Base-by-base conservation (phyloP, 2,113 vertebrate species). In the Eulemur macaco region DNA sequence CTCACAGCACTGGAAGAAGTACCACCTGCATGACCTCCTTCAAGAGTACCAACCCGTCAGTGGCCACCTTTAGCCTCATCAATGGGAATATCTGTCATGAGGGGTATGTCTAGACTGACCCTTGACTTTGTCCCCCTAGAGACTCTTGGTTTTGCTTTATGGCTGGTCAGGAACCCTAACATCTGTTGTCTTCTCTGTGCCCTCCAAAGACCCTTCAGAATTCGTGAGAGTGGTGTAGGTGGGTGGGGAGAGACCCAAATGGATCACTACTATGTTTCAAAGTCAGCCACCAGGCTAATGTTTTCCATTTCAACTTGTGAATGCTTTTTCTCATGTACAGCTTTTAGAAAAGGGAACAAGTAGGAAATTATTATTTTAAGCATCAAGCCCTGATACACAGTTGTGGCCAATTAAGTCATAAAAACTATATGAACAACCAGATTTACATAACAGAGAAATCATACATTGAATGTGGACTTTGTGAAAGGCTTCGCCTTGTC, bases 31-130 rank as follows among this genome's bases (percentile, higher is more conserved):
- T 99, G 98, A 99, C 99, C 29, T 99, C 99, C 0, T 98, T 99
- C 78, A 99, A 99, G 98, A 99, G 99, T 97, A 99, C 99, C 37
- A 99, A 99, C 97, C 99, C 99, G 87, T 99, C 99, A 0, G 80
- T 99, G 90, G 99, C 98, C 25, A 99, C 99, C 89, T 99, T 99
- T 96, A 99, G 99, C 69, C 98, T 99, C 3, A 98, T 99, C 95
- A 99, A 99, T 0, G 99, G 99, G 85, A 99, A 99, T 86, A 31
- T 98, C 89, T 98, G 95, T 92, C 99, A 99, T 0, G 99, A 99
- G 54, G 99, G 99, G 68, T 99, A 96, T 3, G 98, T 99, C 95
- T 99, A 98, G 98, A 90, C 45, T 68, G 52, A 73, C 23, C 47
- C 39, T 78, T 80, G 69, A 42, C 45, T 39, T 71, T 77, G 74